Evolutionary conservation across 2,113 vertebrate genomes (phyloP), one percentile per base, ranked within the genome.

Genomic region (Kryptolebias marmoratus): DNA sequence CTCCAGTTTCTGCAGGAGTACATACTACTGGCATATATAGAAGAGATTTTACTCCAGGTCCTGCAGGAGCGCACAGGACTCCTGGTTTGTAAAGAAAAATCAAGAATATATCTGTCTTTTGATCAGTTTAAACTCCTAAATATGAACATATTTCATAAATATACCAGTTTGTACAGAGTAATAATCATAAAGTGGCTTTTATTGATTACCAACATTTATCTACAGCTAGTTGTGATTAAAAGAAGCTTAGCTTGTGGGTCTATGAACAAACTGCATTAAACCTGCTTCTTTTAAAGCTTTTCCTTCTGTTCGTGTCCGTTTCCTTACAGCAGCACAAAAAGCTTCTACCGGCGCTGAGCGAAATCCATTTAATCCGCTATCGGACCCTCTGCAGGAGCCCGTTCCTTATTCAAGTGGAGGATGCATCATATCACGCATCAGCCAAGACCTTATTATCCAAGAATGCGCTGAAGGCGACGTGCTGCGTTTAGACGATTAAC

Each of bases 121-220:
- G 50, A 71, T 67, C 22, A 44, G 16, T 64, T 27, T 70, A 22
- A 30, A 70, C 68, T 57, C 64, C 73, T 71, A 80, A 45, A 84
- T 79, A 80, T 83, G 69, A 84, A 88, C 68, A 64, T 45, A 31
- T 80, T 79, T 76, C 56, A 85, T 88, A 88, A 85, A 90, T 90
- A 89, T 73, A 87, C 52, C 61, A 78, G 54, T 81, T 79, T 87
- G 28, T 80, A 79, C 82, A 89, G 47, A 78, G 22, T 22, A 22
- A 64, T 56, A 63, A 71, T 87, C 76, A 69, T 86, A 71, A 73
- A 83, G 76, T 80, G 70, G 71, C 64, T 73, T 77, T 59, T 54
- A 67, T 71, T 28, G 36, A 11, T 79, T 36, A 64, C 44, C 55
- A 8, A 44, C 16, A 9, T 54, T 63, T n/a, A 59, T 66, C 70